These are phyloP conservation scores for Leptoclinus maculatus DNA, from an alignment of 2,797 vertebrate genomes.

Conservation along the genomic window DNA sequence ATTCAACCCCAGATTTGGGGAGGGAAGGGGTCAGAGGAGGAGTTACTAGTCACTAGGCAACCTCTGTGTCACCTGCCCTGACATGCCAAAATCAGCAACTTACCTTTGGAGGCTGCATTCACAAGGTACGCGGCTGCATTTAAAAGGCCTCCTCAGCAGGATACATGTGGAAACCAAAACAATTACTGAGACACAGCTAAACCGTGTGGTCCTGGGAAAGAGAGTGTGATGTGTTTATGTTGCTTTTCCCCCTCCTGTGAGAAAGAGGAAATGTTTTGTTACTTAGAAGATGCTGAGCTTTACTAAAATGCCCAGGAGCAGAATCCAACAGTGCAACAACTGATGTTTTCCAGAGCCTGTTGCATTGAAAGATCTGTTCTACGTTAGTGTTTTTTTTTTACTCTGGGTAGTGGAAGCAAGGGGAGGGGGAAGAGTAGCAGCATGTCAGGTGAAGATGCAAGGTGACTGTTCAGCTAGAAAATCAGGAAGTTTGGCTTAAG, in stretches of 20 bases:
- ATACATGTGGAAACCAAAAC: conserved; percentile 58
- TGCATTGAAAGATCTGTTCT: conserved; percentile 16
- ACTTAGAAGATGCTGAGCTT: conserved; percentile 44
- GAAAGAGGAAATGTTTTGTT: conserved; percentile 32
- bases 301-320: conserved; percentile 23
- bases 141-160: conserved; percentile 49
- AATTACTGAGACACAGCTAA: conserved; percentile 33
- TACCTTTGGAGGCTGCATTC: conserved; percentile 48
- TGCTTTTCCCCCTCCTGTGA: conserved; percentile 18
- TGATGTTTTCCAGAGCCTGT: conserved; percentile 38
- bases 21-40: conserved; percentile 48
- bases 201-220: conserved; percentile 34
- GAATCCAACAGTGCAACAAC: conserved; percentile 30
- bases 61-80: conserved; percentile 77
- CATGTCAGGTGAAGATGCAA: conserved; percentile 42
- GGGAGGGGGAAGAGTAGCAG: conserved; percentile 30
- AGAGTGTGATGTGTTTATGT: conserved; percentile 51
- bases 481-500: conserved; percentile 78
- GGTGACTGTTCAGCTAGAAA: conserved; percentile 67
- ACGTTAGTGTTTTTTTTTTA: conserved; percentile 16
- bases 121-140: conserved; percentile 41
- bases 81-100: conserved; percentile 73
- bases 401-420: no score
- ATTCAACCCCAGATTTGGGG: conserved; percentile 75
- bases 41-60: conserved; percentile 76